Conservation (phyloP, 2,888 invertebrate species). For the Lasioglossum oenotherae region DNA sequence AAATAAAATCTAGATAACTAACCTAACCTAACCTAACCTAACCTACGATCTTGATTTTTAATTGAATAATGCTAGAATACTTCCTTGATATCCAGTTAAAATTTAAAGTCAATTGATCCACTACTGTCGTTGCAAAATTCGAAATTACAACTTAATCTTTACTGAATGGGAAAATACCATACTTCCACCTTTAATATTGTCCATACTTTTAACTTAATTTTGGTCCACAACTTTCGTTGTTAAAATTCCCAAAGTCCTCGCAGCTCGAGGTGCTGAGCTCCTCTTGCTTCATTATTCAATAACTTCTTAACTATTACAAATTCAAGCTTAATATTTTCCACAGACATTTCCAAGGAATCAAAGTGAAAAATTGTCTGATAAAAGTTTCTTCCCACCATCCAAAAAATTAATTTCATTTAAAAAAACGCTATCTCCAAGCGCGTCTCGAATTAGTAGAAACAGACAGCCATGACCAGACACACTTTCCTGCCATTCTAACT, state of each 20-base stretch:
- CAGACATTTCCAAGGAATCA: neutral
- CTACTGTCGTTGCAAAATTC: neutral
- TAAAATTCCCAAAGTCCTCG: neutral
- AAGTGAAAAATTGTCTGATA: too few species aligned
- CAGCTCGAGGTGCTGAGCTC: neutral
- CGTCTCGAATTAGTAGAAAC: neutral
- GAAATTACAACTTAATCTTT: neutral
- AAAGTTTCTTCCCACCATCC: too few species aligned
- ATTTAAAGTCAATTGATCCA: too few species aligned
- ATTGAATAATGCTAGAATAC: neutral
- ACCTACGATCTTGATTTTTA: neutral
- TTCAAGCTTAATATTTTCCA: neutral
- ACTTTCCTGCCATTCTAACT: neutral
- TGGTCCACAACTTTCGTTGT: neutral
- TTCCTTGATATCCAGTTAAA: neutral
- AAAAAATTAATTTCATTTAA: neutral
- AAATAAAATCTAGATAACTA: neutral
- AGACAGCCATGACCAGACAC: neutral
- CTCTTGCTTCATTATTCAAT: neutral
- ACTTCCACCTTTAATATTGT: rapidly evolving
- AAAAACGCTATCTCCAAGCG: neutral
- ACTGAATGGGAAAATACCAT: neutral
- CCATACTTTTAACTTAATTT: rapidly evolving
- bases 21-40: too few species aligned
- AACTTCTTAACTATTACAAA: neutral